phyloP scores from a whole-genome alignment of 1,140 invertebrate species.

The Drosophila mayri region DNA sequence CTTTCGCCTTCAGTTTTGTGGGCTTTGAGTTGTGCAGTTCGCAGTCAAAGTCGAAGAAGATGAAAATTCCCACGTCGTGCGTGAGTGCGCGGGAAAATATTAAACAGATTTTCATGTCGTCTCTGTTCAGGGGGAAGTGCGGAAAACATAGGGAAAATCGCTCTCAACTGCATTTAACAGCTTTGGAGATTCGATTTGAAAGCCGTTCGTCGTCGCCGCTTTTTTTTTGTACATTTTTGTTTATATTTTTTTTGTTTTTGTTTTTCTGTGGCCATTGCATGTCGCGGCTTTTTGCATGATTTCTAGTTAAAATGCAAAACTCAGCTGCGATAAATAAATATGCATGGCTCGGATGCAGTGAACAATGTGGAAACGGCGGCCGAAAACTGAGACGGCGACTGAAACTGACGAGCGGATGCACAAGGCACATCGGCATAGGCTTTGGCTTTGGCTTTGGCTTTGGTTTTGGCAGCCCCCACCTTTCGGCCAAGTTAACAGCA shows the following conservation, averaged over 20 bases:
- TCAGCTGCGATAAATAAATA: constrained; percentile 81
- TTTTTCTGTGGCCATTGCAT: constrained; percentile 44
- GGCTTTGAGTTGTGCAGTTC: constrained; percentile 23
- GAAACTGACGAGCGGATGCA: constrained; percentile 79
- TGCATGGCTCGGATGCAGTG: constrained; percentile 63
- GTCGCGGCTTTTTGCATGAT: constrained; percentile 75
- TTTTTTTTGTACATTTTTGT: constrained; percentile 29
- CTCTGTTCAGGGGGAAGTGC: constrained; percentile 13
- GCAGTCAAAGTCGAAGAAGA: constrained; percentile 26
- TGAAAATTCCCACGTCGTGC: constrained; percentile 81
- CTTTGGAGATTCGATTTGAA: constrained; percentile 74
- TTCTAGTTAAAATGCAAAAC: constrained; percentile 82
- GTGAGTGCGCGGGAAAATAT: constrained; percentile 78
- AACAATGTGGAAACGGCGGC: constrained; percentile 69
- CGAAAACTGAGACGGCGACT: constrained; percentile 62
- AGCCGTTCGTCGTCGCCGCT: constrained; percentile 65
- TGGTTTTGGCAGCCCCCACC: constrained; percentile 17
- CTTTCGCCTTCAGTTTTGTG: constrained; percentile 12
- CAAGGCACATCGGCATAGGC: constrained; percentile 18
- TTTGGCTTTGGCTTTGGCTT: neutral
- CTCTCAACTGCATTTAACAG: constrained; percentile 73
- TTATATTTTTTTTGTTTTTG: constrained; percentile 15
- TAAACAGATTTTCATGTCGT: constrained; percentile 62
- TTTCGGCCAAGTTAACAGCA: constrained; percentile 46
- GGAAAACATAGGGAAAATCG: constrained; percentile 47